Base-by-base conservation (phyloP, 2,888 invertebrate species). In the Antheraea assamensis region DNA sequence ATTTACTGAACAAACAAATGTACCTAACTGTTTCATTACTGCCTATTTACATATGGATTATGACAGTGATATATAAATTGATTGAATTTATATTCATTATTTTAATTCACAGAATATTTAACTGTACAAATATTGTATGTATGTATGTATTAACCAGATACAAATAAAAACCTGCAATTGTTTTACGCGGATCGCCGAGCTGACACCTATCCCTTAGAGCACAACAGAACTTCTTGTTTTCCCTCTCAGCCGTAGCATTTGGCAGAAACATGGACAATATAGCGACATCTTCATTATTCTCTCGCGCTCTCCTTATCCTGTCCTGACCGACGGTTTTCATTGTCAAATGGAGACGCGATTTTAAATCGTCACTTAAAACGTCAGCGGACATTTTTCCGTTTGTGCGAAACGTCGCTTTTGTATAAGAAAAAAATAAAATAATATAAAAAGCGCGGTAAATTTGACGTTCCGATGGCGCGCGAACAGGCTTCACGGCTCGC, bases 271-370 rank as follows among this genome's bases (percentile, higher is more conserved):
- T 97, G 79, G 98, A 97, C 82, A 98, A 94, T 82, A 98, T 96
- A 73, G 98, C 98, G 76, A 98, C 96, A 93, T 98, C 98, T 92
- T 98, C 98, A 90, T 98, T 97, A 87, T 96, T 96, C 83, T 97
- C 97, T 92, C 96, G 96, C 77, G 98, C 97, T 86, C 96, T 95
- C 81, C 96, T 95, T 85, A 98, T 97, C 87, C 97, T 95, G 24
- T 98, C 97, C 84, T 97, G 97, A n/a, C 97, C 97, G 72, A 97
- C 97, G 58, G 97, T 97, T 94, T 97, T 97, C 72, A 96, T 96
- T 79, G 96, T 96, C 87, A 98, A 95, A 90, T 97, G 95, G 79
- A 97, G 91, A 80, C 96, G 95, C 74, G 96, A 95, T 90, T 97
- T 97, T 87, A 98, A 95, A 88, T 97, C 96, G 83, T 97, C 97